Percentiles rank a stretch among this genome's conserved stretches.
phyloP scores from a whole-genome alignment of 1,140 invertebrate genomes.

The Cotesia glomerata region DNA sequence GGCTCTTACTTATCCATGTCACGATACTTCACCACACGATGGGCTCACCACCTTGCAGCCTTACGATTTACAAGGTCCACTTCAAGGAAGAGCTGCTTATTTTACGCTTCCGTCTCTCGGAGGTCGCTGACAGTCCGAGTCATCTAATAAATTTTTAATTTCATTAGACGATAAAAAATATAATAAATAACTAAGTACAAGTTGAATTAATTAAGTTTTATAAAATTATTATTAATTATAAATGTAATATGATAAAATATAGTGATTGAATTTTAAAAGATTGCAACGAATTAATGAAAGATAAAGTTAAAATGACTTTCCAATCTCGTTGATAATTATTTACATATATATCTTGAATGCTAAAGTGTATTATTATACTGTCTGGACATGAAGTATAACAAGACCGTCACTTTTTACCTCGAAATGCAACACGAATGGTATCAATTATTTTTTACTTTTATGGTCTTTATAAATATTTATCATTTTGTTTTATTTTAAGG shows the following conservation, averaged over 20 bases:
- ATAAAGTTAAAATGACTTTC: too few relatives aligned
- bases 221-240: too few relatives aligned
- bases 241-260: too few relatives aligned
- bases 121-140: not conserved
- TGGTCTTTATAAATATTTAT: not conserved
- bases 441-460: conserved; percentile 28
- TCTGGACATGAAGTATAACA: not conserved
- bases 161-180: not conserved
- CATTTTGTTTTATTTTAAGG: not conserved
- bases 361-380: not conserved
- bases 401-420: not conserved
- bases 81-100: not conserved
- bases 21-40: not conserved
- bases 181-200: not conserved
- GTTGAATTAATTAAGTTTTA: not conserved
- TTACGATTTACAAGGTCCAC: not conserved
- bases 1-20: conserved; percentile 3
- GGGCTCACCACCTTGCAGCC: not conserved
- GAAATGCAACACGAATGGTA: conserved; percentile 14
- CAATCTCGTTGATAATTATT: not conserved
- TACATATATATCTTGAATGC: not conserved
- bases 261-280: too few relatives aligned
- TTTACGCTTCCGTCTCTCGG: not conserved
- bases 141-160: not conserved
- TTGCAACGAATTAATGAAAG: too few relatives aligned